Evolutionary conservation across 2,888 invertebrate genomes (phyloP).

Genomic region (Xylota segnis): DNA sequence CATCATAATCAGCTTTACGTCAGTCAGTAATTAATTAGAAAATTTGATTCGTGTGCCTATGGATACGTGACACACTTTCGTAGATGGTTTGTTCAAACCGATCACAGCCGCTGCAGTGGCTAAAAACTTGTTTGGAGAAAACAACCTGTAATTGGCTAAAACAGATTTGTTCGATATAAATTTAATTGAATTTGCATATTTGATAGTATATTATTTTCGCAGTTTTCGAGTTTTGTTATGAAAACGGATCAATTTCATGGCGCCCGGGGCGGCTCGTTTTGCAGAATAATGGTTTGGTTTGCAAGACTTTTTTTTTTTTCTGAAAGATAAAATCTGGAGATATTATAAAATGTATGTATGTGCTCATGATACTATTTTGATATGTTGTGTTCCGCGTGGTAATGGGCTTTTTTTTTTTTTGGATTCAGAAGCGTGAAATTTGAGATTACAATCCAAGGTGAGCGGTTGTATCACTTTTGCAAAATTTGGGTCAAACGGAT

Average conservation of each 20-base stretch:
- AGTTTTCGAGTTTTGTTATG: constrained; percentile 2
- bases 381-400: constrained; percentile 1
- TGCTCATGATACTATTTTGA: not conserved
- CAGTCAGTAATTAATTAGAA: constrained; percentile 35
- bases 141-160: constrained; percentile 38
- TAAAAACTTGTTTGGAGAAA: constrained; percentile 31
- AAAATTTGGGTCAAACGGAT: too few species aligned
- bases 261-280: constrained; percentile 6
- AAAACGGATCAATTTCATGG: constrained; percentile 36
- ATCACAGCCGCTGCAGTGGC: not conserved
- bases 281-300: constrained; percentile 14
- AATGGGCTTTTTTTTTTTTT: not conserved
- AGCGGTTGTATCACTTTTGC: too few species aligned
- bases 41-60: not conserved
- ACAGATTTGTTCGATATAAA: constrained; percentile 54
- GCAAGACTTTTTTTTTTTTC: constrained; percentile 3
- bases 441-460: not conserved
- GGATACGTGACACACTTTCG: constrained; percentile 9
- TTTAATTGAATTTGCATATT: constrained; percentile 72
- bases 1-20: constrained; percentile 28
- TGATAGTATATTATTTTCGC: constrained; percentile 60
- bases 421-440: not conserved
- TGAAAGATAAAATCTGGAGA: not conserved
- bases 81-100: not conserved
- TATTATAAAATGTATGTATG: not conserved